A percentile compares a stretch with the other conserved stretches of the same genome.
Conservation (phyloP, 2,113 vertebrate species). For the Anolis sagrei region DNA sequence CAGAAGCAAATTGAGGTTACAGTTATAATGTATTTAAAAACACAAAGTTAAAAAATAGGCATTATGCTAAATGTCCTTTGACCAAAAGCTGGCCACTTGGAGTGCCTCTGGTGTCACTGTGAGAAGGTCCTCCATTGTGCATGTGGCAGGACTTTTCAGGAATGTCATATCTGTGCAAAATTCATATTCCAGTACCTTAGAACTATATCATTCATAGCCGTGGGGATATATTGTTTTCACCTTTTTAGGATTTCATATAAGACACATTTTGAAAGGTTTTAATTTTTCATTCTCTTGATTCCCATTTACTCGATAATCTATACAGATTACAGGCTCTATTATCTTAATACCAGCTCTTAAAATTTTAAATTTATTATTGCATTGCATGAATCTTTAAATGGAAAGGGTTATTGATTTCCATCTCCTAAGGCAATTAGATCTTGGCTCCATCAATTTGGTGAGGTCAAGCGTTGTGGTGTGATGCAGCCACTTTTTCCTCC, state of each 20-base stretch:
- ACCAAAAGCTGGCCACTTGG: no score
- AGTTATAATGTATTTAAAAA: no score
- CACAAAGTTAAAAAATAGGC: no score
- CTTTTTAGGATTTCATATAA: neutral
- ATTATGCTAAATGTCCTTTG: no score
- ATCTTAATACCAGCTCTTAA: conserved; percentile 14
- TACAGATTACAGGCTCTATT: conserved; percentile 7
- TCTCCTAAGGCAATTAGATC: conserved; percentile 37
- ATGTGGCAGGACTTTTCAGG: no score
- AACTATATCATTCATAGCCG: neutral
- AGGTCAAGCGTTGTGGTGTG: conserved; percentile 25
- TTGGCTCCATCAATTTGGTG: conserved; percentile 15
- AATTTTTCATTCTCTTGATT: neutral
- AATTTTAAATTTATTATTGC: conserved; percentile 23
- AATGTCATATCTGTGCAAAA: neutral
- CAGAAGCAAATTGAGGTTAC: no score
- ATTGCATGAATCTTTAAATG: conserved; percentile 23
- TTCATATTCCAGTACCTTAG: neutral
- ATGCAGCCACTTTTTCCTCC: conserved; percentile 12
- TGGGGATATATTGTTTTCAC: neutral
- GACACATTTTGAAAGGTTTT: neutral
- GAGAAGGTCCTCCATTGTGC: neutral
- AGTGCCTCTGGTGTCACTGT: no score
- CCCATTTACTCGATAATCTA: neutral
- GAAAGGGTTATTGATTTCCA: conserved; percentile 38